Conservation (phyloP, 1,140 invertebrate species). For the Heterodera schachtii region DNA sequence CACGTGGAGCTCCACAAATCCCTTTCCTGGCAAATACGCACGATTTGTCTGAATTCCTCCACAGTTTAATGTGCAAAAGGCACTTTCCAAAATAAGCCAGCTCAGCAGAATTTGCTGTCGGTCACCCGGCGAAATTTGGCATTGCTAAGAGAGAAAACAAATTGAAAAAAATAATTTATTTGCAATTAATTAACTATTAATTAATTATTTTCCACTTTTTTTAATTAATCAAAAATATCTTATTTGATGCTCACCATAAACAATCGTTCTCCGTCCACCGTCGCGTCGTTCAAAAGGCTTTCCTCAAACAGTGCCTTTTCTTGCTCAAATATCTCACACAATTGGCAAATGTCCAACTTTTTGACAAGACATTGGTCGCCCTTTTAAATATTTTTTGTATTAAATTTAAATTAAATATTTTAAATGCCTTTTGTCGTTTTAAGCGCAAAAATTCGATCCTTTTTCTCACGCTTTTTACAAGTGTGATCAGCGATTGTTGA, state of each 20-base stretch:
- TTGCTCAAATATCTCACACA: background rate
- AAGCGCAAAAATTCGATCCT: background rate
- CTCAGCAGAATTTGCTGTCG: background rate
- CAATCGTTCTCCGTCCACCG: background rate
- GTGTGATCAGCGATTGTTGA: background rate
- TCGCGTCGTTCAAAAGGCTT: background rate
- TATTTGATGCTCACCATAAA: background rate
- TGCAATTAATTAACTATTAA: too few species aligned
- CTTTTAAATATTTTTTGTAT: background rate
- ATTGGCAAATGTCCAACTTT: background rate
- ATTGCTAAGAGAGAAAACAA: background rate
- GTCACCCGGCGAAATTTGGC: background rate
- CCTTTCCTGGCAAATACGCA: background rate
- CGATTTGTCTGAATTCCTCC: constrained; percentile 6
- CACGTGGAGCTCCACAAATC: background rate
- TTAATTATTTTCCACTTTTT: background rate
- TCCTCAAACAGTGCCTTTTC: background rate
- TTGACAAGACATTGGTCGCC: background rate
- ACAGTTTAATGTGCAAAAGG: background rate
- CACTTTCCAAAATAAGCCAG: constrained; percentile 1
- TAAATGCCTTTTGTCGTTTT: background rate
- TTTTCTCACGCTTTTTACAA: background rate
- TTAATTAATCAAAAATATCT: background rate
- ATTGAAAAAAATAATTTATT: background rate
- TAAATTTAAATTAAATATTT: background rate